phyloP scores from a whole-genome alignment of 2,888 invertebrate species.

The Orchestes rusci region DNA sequence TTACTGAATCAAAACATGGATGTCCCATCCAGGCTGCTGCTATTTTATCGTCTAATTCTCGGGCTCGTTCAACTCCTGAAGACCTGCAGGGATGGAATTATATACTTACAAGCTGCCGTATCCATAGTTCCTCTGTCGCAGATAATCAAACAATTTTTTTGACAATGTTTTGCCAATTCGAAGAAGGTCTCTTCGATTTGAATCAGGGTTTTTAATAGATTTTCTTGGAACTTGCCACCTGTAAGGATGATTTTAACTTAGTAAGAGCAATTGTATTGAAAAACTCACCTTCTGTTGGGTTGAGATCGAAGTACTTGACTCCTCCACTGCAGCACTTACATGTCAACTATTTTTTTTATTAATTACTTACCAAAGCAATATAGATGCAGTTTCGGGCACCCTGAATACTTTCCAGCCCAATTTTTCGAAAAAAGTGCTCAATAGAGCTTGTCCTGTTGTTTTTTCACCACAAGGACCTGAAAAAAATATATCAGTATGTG shows the following conservation, averaged over 20 bases:
- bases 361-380: constrained; percentile 83
- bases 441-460: constrained; percentile 91
- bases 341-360: too few species aligned
- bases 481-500: too few species aligned
- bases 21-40: constrained; percentile 98
- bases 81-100: constrained; percentile 91
- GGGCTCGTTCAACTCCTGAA: constrained; percentile 84
- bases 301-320: constrained; percentile 92
- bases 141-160: constrained; percentile 90
- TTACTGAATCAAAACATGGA: constrained; percentile 98
- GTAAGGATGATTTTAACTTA: constrained; percentile 45
- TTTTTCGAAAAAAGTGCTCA: constrained; percentile 98
- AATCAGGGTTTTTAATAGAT: constrained; percentile 92
- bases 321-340: constrained; percentile 78
- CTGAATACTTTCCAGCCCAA: constrained; percentile 89
- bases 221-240: constrained; percentile 94
- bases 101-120: constrained; percentile 92
- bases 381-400: constrained; percentile 98
- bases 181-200: constrained; percentile 96
- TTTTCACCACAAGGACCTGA: constrained; percentile 97
- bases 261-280: too few species aligned
- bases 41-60: constrained; percentile 84
- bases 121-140: constrained; percentile 99
- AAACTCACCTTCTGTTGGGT: constrained; percentile 85
- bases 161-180: constrained; percentile 72